phyloP scores from a whole-genome alignment of 2,797 vertebrate genomes.

The Antennarius maculatus region DNA sequence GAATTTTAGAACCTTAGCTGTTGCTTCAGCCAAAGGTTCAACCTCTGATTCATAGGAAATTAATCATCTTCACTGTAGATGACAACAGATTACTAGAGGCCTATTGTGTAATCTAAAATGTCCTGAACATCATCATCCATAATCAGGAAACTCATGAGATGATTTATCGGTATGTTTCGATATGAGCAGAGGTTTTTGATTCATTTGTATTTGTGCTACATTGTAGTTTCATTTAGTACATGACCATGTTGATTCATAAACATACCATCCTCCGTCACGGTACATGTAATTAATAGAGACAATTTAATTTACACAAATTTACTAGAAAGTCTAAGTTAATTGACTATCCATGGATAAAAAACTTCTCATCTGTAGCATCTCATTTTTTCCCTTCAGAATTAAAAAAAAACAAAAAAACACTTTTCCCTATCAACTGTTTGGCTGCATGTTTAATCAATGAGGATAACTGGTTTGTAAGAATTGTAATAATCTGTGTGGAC shows the following conservation, averaged over 20 bases:
- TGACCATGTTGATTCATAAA: constrained; percentile 28
- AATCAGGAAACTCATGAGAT: neutral
- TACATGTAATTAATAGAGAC: constrained; percentile 19
- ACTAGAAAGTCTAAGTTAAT: too few relatives aligned
- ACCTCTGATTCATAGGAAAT: constrained; percentile 47
- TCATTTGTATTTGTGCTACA: neutral
- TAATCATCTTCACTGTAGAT: constrained; percentile 56
- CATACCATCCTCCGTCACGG: constrained; percentile 23
- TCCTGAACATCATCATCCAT: neutral
- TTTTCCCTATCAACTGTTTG: constrained; percentile 4
- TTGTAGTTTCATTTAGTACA: constrained; percentile 23
- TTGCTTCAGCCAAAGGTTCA: constrained; percentile 45
- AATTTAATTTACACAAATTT: constrained; percentile 34
- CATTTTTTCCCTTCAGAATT: constrained; percentile 1
- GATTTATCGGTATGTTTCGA: neutral
- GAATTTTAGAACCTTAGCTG: constrained; percentile 50
- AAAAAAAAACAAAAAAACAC: too few relatives aligned
- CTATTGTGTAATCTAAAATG: constrained; percentile 6
- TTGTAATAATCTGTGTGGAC: constrained; percentile 33
- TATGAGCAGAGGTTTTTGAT: constrained; percentile 1
- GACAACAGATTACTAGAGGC: constrained; percentile 56
- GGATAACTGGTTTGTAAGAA: constrained; percentile 27
- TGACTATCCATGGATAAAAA: constrained; percentile 1
- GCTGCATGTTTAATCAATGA: constrained; percentile 23
- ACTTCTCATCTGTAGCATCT: constrained; percentile 4